Evolutionary conservation across 2,113 vertebrate species (phyloP), one percentile per base, ranked within the genome.

Genomic region (Toxotes chatareus): DNA sequence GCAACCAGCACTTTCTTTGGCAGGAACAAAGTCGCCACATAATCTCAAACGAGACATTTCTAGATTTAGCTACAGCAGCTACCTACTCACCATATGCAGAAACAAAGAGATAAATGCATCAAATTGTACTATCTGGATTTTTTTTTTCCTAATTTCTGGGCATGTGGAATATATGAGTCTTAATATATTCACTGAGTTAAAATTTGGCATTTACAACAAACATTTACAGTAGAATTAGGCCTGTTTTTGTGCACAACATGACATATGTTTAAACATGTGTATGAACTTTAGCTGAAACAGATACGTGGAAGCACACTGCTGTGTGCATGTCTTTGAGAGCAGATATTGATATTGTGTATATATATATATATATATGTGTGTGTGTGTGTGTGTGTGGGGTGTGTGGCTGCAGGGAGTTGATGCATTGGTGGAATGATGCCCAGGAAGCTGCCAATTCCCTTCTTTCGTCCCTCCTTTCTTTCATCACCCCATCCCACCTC

Each of bases 361-460:
- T 27, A 27, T 27, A 1, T 27, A 1, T 27, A 1, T 27, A 1
- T 27, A 27, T 27, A 1, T 80, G 4, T 69, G 80, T 76, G 84
- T 88, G 75, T 53, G 76, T 68, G 27, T 27, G 27, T 27, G 91
- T 91, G 92, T 86, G 89, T 80, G 4, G n/a, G n/a, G n/a, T n/a
- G 91, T 91, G 92, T 86, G 89, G 87, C 89, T 86, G 89, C 78
- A 36, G 73, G 47, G 81, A 78, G 81, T 89, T 90, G 89, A 90
- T 93, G 90, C 87, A 76, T 82, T 83, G 75, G 71, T 88, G 89
- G 89, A 91, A 71, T 27, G 19, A 19, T 84, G 88, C 90, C 89
- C 80, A 74, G 82, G 85, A 86, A 66, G 60, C 73, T 83, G 80
- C 88, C 69, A 44, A 21, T 85, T 86, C 81, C 86, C 53, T 82